Percentiles rank a stretch among this genome's conserved stretches.
Evolutionary conservation across 2,113 vertebrate species (phyloP).

Genomic region (Limnothrissa miodon): DNA sequence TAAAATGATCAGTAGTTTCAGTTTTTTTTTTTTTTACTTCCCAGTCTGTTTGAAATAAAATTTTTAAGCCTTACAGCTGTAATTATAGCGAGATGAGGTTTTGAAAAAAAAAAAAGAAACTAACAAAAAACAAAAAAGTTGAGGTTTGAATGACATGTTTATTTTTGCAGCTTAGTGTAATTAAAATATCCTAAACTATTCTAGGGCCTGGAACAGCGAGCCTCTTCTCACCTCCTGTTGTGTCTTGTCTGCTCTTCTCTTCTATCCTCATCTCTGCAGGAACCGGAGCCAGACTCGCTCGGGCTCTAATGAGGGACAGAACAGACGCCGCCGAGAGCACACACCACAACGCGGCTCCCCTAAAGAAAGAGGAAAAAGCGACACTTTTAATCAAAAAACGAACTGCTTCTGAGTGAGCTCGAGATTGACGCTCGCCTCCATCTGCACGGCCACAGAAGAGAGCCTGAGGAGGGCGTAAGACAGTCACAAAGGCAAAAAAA

Average conservation of each 20-base stretch:
- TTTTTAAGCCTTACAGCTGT: background rate
- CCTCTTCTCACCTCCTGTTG: background rate
- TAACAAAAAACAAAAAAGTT: too few species aligned
- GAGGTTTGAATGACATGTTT: conserved; percentile 4
- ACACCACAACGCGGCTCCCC: background rate
- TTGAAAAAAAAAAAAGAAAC: background rate
- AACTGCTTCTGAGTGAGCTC: background rate
- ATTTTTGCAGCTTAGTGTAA: background rate
- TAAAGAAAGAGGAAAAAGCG: background rate
- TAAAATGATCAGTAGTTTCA: background rate
- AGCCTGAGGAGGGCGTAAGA: background rate
- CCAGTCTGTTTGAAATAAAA: background rate
- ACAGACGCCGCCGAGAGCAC: background rate
- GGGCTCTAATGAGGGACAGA: background rate
- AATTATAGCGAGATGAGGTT: background rate
- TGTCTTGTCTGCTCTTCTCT: background rate
- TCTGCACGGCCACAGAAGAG: background rate
- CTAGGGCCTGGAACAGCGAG: background rate
- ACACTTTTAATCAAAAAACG: background rate
- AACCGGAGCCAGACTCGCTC: background rate
- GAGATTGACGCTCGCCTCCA: background rate
- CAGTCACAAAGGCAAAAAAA: background rate
- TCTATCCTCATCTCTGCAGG: background rate
- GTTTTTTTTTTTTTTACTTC: background rate
- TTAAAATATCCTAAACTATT: background rate